Conservation (phyloP, 1,140 invertebrate genomes). For the Atta cephalotes region DNA sequence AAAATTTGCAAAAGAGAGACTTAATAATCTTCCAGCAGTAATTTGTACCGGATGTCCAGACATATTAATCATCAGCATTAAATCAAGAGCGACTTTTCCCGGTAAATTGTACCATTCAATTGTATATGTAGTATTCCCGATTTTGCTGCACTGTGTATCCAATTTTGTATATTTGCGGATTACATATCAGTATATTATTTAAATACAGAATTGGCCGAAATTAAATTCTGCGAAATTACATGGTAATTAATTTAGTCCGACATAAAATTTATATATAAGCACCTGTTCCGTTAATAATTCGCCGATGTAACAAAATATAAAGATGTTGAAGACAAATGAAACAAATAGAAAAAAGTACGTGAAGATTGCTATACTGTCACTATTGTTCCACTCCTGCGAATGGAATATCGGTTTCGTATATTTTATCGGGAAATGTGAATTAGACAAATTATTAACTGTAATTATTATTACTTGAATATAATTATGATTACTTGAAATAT, state of each 20-base stretch:
- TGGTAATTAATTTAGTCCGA: neutral
- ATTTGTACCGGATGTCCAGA: slow-evolving; percentile 71
- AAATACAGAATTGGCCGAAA: neutral
- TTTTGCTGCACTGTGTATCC: slow-evolving; percentile 52
- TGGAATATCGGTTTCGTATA: neutral
- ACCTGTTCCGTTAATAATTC: slow-evolving; percentile 73
- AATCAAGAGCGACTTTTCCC: slow-evolving; percentile 48
- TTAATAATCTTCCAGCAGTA: slow-evolving; percentile 74
- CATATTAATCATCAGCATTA: slow-evolving; percentile 72
- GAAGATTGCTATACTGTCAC: slow-evolving; percentile 60
- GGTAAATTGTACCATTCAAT: slow-evolving; percentile 75
- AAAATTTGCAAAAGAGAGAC: slow-evolving; percentile 59
- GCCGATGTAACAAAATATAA: slow-evolving; percentile 75
- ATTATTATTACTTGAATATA: too few species aligned
- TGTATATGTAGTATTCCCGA: slow-evolving; percentile 65
- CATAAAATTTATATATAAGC: slow-evolving; percentile 28
- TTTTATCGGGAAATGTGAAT: neutral
- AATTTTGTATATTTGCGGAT: slow-evolving; percentile 8
- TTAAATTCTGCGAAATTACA: slow-evolving; percentile 21
- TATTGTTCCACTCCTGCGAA: slow-evolving; percentile 71
- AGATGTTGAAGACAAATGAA: slow-evolving; percentile 75
- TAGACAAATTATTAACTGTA: neutral
- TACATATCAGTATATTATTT: neutral
- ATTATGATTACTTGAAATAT: neutral
- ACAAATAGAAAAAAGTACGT: slow-evolving; percentile 71